phyloP scores from a whole-genome alignment of 2,797 vertebrate species.

The Acanthiza pusilla region DNA sequence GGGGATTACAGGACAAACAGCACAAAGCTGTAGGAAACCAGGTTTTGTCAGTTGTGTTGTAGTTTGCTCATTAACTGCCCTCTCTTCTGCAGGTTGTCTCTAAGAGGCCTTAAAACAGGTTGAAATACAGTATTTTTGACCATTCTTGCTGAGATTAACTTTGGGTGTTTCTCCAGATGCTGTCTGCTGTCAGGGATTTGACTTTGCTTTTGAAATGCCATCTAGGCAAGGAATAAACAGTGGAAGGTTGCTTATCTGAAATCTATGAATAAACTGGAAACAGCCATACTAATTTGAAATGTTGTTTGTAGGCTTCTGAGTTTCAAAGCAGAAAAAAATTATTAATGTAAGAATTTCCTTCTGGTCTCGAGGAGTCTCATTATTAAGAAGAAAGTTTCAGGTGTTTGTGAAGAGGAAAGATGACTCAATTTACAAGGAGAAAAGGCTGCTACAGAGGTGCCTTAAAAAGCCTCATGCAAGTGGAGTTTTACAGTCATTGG shows the following conservation, averaged over 20 bases:
- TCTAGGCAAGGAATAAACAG: not conserved
- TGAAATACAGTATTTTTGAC: not conserved
- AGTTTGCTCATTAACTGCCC: not conserved
- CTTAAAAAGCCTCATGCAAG: not conserved
- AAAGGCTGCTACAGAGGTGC: not conserved
- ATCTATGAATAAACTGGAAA: not conserved
- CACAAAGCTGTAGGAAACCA: not conserved
- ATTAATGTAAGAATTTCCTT: not conserved
- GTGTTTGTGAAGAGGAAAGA: not conserved
- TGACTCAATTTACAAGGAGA: not conserved
- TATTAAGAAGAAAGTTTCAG: not conserved
- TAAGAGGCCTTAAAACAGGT: not conserved
- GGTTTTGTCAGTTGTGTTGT: not conserved
- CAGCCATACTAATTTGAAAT: not conserved
- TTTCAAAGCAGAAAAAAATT: not conserved
- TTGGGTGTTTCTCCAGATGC: not conserved
- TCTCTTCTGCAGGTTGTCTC: not conserved
- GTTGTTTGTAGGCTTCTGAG: not conserved
- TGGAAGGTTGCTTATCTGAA: not conserved
- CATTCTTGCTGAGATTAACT: not conserved
- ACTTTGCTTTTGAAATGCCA: not conserved
- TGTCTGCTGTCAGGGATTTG: not conserved
- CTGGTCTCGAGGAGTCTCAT: not conserved
- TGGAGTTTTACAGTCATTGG: not conserved
- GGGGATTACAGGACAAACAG: not conserved